Evolutionary conservation across 2,888 invertebrate genomes (phyloP), one percentile per base, ranked within the genome.

Genomic region (Tenthredo amoena): DNA sequence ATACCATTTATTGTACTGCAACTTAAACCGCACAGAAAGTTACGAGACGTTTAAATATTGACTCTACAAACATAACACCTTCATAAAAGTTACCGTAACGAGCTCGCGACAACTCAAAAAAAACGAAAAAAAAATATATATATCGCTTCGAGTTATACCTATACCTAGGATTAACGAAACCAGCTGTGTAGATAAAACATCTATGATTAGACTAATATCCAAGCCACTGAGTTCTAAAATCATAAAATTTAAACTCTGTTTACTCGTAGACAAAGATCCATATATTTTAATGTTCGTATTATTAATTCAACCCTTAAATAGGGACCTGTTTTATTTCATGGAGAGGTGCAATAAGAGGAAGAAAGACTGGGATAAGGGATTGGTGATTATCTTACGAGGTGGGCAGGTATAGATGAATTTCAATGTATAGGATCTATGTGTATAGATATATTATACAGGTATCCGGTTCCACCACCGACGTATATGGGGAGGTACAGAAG

Each of bases 11-110:
- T 88, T 88, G 89, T 89, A 76, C 85, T 85, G n/a, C 85, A 65
- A 50, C 62, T 72, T 55, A 55, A 84, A 74, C 72, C 85, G 83
- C 71, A 43, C 43, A 31, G 40, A 79, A 86, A 65, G 79, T 87
- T 87, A 87, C 85, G 86, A 82, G 86, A 87, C 85, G 87, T 89
- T 89, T 87, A 88, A 89, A 89, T 89, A 89, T 89, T 89, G 88
- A 88, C 86, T 81, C 88, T 87, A 85, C 86, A 87, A 88, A 89
- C 86, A 86, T 85, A 83, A 87, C 84, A 87, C 85, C 77, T 84
- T 10, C 86, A 84, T 88, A 87, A 87, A 89, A 86, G 84, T 87
- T 74, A 68, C 86, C 81, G 62, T 40, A 85, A 87, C 58, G 85
- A 71, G 86, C 58, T 31, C 34, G 85, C 84, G 84, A 86, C 86